A percentile compares a stretch with the other conserved stretches of the same genome.
Conservation (phyloP, 2,113 vertebrate genomes). For the Vidua chalybeata region DNA sequence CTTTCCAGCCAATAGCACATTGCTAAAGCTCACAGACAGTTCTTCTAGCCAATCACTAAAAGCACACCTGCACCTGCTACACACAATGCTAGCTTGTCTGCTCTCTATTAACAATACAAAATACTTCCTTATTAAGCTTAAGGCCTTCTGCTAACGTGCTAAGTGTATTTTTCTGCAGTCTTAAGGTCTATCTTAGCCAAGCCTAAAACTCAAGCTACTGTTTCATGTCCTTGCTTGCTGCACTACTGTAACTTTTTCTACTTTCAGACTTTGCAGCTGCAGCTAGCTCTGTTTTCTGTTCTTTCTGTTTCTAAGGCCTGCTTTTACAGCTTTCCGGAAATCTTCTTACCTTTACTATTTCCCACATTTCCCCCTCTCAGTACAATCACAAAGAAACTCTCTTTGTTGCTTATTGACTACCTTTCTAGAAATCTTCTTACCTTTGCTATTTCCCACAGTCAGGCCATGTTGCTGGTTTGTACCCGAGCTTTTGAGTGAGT, state of each 20-base stretch:
- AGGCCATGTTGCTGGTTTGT: not conserved
- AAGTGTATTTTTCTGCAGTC: not conserved
- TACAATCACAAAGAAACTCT: not conserved
- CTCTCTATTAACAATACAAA: not conserved
- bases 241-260: not conserved
- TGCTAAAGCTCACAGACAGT: not conserved
- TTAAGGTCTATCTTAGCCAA: not conserved
- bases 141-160: not conserved
- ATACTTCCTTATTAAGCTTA: not conserved
- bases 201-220: not conserved
- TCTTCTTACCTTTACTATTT: not conserved
- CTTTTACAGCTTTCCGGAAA: not conserved
- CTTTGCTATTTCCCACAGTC: not conserved
- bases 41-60: not conserved
- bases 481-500: fast-evolving
- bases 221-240: not conserved
- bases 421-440: not conserved
- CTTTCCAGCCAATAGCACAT: not conserved
- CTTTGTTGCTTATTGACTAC: not conserved
- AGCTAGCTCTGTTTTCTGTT: not conserved
- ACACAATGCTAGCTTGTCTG: not conserved
- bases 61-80: not conserved
- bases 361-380: not conserved
- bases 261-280: not conserved
- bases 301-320: not conserved